Conservation (phyloP, 1,140 invertebrate species). For the Drosophila busckii region DNA sequence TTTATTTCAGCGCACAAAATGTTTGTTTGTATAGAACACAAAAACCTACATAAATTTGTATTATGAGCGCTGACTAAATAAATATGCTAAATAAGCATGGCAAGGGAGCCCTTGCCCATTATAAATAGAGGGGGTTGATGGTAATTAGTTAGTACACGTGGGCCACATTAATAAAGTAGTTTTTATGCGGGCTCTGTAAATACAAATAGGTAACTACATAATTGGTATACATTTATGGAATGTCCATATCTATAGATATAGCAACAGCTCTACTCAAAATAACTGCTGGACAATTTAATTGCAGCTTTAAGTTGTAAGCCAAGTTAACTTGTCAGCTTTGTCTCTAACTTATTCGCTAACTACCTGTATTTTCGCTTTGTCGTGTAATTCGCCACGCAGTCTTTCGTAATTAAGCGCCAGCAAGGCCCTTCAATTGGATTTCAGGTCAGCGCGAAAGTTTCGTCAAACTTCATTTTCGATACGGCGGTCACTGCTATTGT, state of each 20-base stretch:
- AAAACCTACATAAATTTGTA: constrained; percentile 63
- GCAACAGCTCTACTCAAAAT: no score
- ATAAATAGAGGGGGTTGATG: background rate
- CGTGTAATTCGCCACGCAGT: constrained; percentile 5
- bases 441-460: constrained; percentile 29
- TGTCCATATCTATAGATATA: background rate
- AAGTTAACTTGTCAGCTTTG: background rate
- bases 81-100: constrained; percentile 45
- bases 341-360: background rate
- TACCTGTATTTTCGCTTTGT: background rate
- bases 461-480: constrained; percentile 40
- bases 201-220: constrained; percentile 33
- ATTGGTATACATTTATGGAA: constrained; percentile 10
- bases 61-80: constrained; percentile 62
- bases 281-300: no score
- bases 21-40: constrained; percentile 63
- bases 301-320: background rate
- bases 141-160: constrained; percentile 49
- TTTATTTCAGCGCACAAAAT: constrained; percentile 51
- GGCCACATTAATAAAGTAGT: constrained; percentile 47
- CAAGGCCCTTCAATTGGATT: constrained; percentile 39
- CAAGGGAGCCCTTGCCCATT: background rate
- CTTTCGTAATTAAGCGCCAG: constrained; percentile 28
- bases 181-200: constrained; percentile 38
- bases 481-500: constrained; percentile 60